These are phyloP conservation scores for Euwallacea similis DNA, from an alignment of 1,140 invertebrate species.

Conservation along the genomic window DNA sequence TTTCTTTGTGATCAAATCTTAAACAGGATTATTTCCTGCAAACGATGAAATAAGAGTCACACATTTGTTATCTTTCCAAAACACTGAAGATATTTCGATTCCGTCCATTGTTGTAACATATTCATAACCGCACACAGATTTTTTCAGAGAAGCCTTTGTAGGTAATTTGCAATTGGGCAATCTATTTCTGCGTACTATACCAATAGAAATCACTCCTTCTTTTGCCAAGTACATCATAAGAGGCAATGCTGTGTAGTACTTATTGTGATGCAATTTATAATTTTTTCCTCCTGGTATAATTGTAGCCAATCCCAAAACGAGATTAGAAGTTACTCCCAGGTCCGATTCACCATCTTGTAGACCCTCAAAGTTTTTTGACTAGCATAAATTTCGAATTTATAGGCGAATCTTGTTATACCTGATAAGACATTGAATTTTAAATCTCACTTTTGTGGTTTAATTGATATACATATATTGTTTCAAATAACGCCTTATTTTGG, in stretches of 20 bases:
- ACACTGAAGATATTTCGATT: conserved; percentile 30
- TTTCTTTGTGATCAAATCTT: conserved; percentile 35
- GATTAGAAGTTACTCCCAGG: conserved; percentile 40
- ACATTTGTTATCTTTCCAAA: conserved; percentile 40
- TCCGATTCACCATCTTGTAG: conserved; percentile 21
- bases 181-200: conserved; percentile 41
- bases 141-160: conserved; percentile 10
- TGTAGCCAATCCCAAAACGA: conserved; percentile 37
- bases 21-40: conserved; percentile 25
- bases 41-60: conserved; percentile 33
- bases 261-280: conserved; percentile 42
- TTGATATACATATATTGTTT: conserved; percentile 44
- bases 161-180: conserved; percentile 40
- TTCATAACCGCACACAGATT: background rate
- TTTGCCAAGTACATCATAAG: conserved; percentile 39
- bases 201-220: conserved; percentile 37
- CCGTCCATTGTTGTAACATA: conserved; percentile 27
- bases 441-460: conserved; percentile 53
- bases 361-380: conserved; percentile 13
- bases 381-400: conserved; percentile 39
- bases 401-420: conserved; percentile 35
- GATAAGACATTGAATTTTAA: conserved; percentile 48
- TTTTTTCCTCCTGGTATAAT: conserved; percentile 37
- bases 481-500: conserved; percentile 40
- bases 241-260: conserved; percentile 36